phyloP scores from a whole-genome alignment of 2,888 invertebrate genomes.

The Aphelenchoides bicaudatus region DNA sequence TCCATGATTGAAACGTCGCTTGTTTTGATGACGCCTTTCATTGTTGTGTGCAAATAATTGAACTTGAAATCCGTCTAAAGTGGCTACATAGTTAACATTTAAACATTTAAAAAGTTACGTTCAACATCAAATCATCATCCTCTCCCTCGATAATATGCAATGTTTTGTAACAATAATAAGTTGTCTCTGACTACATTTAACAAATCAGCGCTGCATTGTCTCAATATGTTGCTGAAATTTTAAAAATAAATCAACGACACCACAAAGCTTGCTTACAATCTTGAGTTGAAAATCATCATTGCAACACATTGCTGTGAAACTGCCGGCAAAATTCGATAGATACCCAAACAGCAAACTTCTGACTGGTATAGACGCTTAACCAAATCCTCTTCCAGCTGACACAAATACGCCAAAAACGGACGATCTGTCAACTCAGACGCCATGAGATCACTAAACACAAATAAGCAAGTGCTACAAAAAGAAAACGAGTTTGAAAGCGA shows the following conservation, averaged over 20 bases:
- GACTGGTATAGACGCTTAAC: slow-evolving; percentile 35
- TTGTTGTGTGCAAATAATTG: slow-evolving; percentile 43
- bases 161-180: slow-evolving; percentile 25
- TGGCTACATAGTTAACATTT: not conserved
- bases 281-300: slow-evolving; percentile 40
- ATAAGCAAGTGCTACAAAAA: too few species aligned
- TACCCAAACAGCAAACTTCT: slow-evolving; percentile 43
- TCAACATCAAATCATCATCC: slow-evolving; percentile 20
- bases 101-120: slow-evolving; percentile 16
- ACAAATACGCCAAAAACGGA: slow-evolving; percentile 46
- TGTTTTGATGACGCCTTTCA: slow-evolving; percentile 39
- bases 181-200: slow-evolving; percentile 14
- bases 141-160: too few species aligned
- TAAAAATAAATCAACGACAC: slow-evolving; percentile 22
- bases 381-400: slow-evolving; percentile 29
- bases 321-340: slow-evolving; percentile 47
- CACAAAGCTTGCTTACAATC: slow-evolving; percentile 20
- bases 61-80: slow-evolving; percentile 40
- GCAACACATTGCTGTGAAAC: slow-evolving; percentile 44
- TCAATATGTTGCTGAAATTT: slow-evolving; percentile 25
- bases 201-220: slow-evolving; percentile 8
- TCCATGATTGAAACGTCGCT: slow-evolving; percentile 22
- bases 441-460: not conserved
- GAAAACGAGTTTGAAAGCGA: too few species aligned
- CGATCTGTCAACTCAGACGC: slow-evolving; percentile 26